These are phyloP conservation scores for Perizoma affinitatum DNA, from an alignment of 2,888 invertebrate genomes.

Conservation along the genomic window DNA sequence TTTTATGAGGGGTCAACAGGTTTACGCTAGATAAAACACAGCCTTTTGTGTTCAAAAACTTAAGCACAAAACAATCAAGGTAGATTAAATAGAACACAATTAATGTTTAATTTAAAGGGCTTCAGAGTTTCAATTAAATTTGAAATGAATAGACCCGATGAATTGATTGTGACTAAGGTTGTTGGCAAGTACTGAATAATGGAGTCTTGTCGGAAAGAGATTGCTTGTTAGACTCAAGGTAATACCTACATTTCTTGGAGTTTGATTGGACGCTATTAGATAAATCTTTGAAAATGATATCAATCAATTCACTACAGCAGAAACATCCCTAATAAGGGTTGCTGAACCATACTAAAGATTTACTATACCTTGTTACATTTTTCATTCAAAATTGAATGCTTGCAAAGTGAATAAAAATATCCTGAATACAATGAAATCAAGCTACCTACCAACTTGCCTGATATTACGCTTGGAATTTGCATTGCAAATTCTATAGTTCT, in stretches of 20 bases:
- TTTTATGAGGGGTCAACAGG: constrained; percentile 54
- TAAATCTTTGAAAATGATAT: no score
- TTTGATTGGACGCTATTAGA: not conserved
- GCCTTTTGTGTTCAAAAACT: constrained; percentile 36
- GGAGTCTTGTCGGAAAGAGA: constrained; percentile 8
- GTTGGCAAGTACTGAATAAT: constrained; percentile 13
- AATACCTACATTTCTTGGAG: not conserved
- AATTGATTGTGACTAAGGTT: constrained; percentile 11
- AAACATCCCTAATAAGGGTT: no score
- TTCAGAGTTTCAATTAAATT: constrained; percentile 17
- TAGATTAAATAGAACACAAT: not conserved
- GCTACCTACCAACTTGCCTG: not conserved
- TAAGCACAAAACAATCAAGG: constrained; percentile 24
- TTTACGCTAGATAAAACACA: constrained; percentile 52
- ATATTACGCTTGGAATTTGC: constrained; percentile 2
- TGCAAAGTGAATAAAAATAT: not conserved
- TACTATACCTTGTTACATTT: no score
- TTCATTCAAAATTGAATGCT: not conserved
- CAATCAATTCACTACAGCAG: no score
- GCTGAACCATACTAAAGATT: no score
- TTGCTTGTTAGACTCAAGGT: not conserved
- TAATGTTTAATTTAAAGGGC: constrained; percentile 8
- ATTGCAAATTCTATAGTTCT: constrained; percentile 8
- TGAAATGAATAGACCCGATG: constrained; percentile 12
- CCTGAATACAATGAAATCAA: constrained; percentile 3